Evolutionary conservation across 2,888 invertebrate species (phyloP).

Genomic region (Tillus elongatus): DNA sequence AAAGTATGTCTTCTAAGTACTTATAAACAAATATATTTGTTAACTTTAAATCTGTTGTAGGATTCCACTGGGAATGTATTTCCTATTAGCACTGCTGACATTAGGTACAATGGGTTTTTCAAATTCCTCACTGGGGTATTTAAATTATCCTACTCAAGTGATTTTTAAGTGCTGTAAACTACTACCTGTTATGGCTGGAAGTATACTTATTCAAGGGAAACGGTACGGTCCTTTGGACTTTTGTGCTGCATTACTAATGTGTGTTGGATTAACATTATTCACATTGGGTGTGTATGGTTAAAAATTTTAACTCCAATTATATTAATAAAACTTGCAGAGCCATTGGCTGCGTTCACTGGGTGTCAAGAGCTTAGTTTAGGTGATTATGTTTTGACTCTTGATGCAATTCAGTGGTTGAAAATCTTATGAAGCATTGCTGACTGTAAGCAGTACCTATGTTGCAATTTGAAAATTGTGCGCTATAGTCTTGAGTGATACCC

Average conservation of each 20-base stretch:
- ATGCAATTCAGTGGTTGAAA: too few relatives aligned
- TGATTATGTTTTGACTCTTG: too few relatives aligned
- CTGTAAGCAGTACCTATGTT: too few relatives aligned
- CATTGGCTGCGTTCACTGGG: too few relatives aligned
- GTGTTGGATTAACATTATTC: slow-evolving; percentile 81
- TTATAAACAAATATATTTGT: too few relatives aligned
- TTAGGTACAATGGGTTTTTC: slow-evolving; percentile 94
- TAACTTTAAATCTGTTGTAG: too few relatives aligned
- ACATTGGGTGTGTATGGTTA: slow-evolving; percentile 62
- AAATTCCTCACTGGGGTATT: slow-evolving; percentile 85
- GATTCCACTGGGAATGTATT: slow-evolving; percentile 75
- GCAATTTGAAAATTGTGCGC: too few relatives aligned
- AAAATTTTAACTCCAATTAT: too few relatives aligned
- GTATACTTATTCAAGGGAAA: slow-evolving; percentile 86
- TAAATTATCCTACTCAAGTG: slow-evolving; percentile 95
- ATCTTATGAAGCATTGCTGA: too few relatives aligned
- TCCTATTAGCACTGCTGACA: slow-evolving; percentile 74
- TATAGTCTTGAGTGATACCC: too few relatives aligned
- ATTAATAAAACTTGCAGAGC: too few relatives aligned
- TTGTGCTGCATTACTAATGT: slow-evolving; percentile 76
- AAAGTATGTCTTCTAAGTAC: slow-evolving; percentile 38
- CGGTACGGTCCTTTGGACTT: slow-evolving; percentile 77
- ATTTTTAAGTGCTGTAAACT: slow-evolving; percentile 97
- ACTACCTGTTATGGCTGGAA: slow-evolving; percentile 90
- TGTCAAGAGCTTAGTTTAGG: too few relatives aligned